Conservation (phyloP, 35 echinoderm and acorn worm species). For the Anneissia japonica region DNA sequence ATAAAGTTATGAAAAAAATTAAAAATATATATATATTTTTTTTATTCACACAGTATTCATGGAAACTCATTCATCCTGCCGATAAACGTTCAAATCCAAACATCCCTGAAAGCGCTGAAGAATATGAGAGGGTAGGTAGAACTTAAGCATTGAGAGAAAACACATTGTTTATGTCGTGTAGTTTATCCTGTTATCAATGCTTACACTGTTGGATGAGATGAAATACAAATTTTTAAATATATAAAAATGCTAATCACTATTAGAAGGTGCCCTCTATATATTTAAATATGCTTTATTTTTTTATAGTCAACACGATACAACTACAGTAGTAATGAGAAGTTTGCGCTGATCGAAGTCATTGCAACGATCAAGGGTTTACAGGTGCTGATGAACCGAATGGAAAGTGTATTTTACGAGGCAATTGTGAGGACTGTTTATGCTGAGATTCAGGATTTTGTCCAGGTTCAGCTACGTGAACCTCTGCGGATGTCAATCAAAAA, state of each 20-base stretch:
- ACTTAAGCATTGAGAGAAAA: not conserved
- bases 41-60: constrained; percentile 72
- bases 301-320: constrained; percentile 85
- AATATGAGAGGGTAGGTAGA: constrained; percentile 91
- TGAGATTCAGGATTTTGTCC: constrained; percentile 93
- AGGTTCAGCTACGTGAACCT: constrained; percentile 68
- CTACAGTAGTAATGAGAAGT: constrained; percentile 96
- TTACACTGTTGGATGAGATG: too few relatives aligned
- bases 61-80: constrained; percentile 93
- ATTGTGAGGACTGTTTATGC: constrained; percentile 82
- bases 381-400: constrained; percentile 97
- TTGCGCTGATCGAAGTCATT: constrained; percentile 93
- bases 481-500: constrained; percentile 74
- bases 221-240: too few relatives aligned
- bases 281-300: not conserved
- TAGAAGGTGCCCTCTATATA: too few relatives aligned
- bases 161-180: too few relatives aligned
- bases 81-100: constrained; percentile 73
- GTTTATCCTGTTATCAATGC: too few relatives aligned
- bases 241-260: too few relatives aligned
- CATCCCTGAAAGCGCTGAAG: constrained; percentile 78
- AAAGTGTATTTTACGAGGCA: constrained; percentile 90
- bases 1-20: too few relatives aligned
- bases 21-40: not conserved
- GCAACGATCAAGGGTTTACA: constrained; percentile 98